Conservation (phyloP, 2,797 vertebrate genomes). For the Brachyalestes nurse region DNA sequence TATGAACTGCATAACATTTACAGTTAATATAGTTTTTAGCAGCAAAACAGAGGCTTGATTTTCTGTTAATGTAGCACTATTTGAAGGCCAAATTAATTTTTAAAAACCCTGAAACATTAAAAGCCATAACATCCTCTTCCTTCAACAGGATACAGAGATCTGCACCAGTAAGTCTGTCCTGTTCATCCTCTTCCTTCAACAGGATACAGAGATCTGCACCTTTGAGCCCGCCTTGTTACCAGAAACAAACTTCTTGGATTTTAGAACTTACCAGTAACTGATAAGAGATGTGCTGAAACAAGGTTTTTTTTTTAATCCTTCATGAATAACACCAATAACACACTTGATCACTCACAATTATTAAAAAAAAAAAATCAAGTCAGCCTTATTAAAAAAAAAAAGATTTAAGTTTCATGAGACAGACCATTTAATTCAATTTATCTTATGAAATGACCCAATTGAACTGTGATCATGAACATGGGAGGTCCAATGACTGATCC, state of each 20-base stretch:
- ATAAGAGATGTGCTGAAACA: background rate
- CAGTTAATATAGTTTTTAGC: background rate
- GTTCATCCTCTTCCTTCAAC: background rate
- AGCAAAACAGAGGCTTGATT: background rate
- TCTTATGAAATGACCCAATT: slow-evolving; percentile 24
- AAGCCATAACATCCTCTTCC: slow-evolving; percentile 27
- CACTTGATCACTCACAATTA: background rate
- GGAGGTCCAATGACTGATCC: slow-evolving; percentile 57
- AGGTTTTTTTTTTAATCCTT: background rate
- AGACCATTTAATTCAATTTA: slow-evolving; percentile 35
- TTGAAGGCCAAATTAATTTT: slow-evolving; percentile 39
- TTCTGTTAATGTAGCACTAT: slow-evolving; percentile 8
- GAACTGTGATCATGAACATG: slow-evolving; percentile 29
- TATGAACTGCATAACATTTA: slow-evolving; percentile 13
- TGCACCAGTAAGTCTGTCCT: background rate
- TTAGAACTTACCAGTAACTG: background rate
- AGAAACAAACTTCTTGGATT: background rate
- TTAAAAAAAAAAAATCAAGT: no score
- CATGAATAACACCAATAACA: background rate
- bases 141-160: slow-evolving; percentile 31
- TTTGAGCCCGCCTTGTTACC: background rate
- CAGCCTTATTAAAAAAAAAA: background rate
- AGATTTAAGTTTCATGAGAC: background rate
- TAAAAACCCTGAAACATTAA: slow-evolving; percentile 14
- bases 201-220: background rate